Evolutionary conservation across 2,113 vertebrate genomes (phyloP).

Genomic region (Amphiprion percula): DNA sequence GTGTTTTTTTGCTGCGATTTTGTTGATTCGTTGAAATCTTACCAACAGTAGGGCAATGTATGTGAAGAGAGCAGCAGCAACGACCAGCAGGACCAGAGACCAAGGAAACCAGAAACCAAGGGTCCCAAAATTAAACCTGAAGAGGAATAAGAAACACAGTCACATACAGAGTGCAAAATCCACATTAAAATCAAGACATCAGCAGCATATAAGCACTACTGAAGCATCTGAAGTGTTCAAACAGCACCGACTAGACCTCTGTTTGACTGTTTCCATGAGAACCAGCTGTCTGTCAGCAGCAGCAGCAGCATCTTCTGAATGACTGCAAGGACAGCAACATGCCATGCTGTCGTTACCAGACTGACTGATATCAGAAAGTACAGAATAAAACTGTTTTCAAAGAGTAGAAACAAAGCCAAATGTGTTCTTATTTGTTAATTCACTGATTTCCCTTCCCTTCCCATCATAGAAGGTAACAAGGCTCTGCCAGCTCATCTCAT

Average conservation of each 20-base stretch:
- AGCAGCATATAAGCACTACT: neutral
- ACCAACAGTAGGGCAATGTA: constrained; percentile 88
- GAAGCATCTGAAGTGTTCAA: neutral
- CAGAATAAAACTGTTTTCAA: neutral
- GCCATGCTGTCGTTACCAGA: no score
- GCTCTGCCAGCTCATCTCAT: no score
- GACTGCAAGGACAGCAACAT: no score
- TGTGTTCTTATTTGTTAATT: no score
- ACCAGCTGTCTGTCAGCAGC: no score
- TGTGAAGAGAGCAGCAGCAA: constrained; percentile 82
- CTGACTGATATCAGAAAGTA: no score
- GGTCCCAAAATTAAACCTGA: constrained; percentile 87
- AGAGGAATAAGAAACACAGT: neutral
- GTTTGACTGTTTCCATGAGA: no score
- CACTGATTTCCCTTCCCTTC: no score
- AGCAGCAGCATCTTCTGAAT: no score
- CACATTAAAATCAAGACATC: neutral
- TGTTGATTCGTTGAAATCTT: neutral
- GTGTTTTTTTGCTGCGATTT: neutral
- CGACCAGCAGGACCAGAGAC: constrained; percentile 87
- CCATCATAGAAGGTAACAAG: no score
- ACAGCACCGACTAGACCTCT: no score
- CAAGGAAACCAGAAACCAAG: constrained; percentile 91
- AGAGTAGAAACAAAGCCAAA: no score
- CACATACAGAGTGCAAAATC: neutral